Evolutionary conservation across 1,140 invertebrate species (phyloP).

Genomic region (Drosophila paulistorum): DNA sequence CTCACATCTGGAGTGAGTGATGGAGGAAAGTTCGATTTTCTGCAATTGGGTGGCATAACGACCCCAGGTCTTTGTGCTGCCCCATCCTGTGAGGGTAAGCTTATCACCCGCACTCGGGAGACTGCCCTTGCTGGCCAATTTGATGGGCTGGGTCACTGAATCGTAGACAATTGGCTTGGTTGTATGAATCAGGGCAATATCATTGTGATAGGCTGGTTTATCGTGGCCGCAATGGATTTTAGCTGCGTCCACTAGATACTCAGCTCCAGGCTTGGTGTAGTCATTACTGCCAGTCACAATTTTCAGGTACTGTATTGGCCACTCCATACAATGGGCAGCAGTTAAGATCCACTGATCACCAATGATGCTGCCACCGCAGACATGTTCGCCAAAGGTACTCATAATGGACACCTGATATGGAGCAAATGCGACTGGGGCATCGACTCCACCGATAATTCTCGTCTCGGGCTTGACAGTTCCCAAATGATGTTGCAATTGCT

Average conservation of each 20-base stretch:
- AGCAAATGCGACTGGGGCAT: conserved; percentile 73
- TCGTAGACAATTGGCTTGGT: conserved; percentile 78
- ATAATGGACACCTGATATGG: conserved; percentile 84
- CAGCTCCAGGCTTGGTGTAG: conserved; percentile 62
- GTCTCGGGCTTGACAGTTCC: conserved; percentile 46
- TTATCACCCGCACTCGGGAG: conserved; percentile 57
- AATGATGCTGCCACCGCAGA: conserved; percentile 83
- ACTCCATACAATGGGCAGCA: conserved; percentile 83
- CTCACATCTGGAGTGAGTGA: conserved; percentile 55
- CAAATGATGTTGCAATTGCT: conserved; percentile 33
- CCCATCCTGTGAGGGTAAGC: conserved; percentile 85
- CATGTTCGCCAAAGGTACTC: conserved; percentile 71
- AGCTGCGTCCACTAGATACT: conserved; percentile 53
- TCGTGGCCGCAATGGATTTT: conserved; percentile 73
- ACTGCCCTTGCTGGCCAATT: conserved; percentile 45
- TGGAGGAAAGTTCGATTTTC: conserved; percentile 59
- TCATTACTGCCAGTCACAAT: conserved; percentile 69
- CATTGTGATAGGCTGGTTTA: conserved; percentile 82
- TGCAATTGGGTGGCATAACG: conserved; percentile 68
- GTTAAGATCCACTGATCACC: conserved; percentile 78
- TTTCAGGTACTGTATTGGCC: conserved; percentile 70
- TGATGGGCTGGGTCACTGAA: conserved; percentile 83
- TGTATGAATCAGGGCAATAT: conserved; percentile 84
- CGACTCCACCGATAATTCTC: conserved; percentile 83
- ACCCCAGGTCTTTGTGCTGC: conserved; percentile 77